A percentile compares a stretch with the other conserved stretches of the same genome.
These are phyloP conservation scores for Poecilia picta DNA, from an alignment of 2,797 vertebrate species.

Conservation along the genomic window DNA sequence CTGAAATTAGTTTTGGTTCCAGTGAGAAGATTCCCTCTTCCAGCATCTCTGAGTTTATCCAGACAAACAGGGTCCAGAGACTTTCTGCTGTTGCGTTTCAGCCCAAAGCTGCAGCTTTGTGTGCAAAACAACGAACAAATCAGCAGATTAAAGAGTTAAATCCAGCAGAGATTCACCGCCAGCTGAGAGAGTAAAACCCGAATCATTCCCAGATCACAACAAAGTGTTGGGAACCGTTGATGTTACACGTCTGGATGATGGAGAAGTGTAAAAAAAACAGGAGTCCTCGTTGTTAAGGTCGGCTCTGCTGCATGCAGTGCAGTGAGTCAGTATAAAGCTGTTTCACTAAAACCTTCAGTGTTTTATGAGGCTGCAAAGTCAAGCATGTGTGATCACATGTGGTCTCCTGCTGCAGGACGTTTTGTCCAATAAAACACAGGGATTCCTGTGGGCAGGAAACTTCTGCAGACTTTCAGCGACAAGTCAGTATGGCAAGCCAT, in stretches of 20 bases:
- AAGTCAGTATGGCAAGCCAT: neutral
- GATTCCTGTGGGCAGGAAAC: neutral
- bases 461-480: neutral
- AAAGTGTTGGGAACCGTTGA: neutral
- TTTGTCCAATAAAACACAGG: neutral
- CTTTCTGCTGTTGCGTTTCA: neutral
- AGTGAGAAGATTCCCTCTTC: neutral
- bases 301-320: neutral
- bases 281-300: neutral
- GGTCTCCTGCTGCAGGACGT: constrained; percentile 1
- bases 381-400: neutral
- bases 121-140: neutral
- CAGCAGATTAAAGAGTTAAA: neutral
- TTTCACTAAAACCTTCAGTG: neutral
- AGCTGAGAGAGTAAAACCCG: neutral
- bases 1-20: neutral
- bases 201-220: neutral
- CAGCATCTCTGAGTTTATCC: neutral
- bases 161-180: neutral
- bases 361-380: constrained; percentile 1
- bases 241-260: neutral
- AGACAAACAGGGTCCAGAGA: neutral
- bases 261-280: neutral
- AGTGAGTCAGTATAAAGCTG: neutral
- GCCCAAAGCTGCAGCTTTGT: neutral